phyloP scores from a whole-genome alignment of 2,888 invertebrate genomes.

The Corythucha ciliata region DNA sequence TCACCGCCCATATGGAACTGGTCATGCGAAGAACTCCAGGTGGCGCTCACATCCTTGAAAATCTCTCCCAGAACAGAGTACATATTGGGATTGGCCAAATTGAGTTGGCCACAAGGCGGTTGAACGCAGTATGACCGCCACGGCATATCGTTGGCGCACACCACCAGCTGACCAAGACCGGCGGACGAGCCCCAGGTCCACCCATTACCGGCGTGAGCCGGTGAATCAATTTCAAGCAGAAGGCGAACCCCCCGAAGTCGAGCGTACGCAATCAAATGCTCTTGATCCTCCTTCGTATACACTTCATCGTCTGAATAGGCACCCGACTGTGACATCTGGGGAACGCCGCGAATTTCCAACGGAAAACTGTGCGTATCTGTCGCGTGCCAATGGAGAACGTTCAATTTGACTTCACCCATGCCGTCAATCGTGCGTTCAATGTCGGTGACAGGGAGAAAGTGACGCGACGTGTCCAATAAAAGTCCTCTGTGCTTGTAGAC shows the following conservation, averaged over 20 bases:
- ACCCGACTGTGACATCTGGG: constrained; percentile 65
- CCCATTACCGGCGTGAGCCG: constrained; percentile 74
- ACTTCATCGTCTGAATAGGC: constrained; percentile 60
- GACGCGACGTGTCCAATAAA: constrained; percentile 78
- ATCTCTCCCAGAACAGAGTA: constrained; percentile 58
- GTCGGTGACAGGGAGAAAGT: constrained; percentile 64
- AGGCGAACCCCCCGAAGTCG: constrained; percentile 70
- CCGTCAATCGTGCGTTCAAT: constrained; percentile 68
- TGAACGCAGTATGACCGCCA: constrained; percentile 67
- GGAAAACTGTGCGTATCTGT: constrained; percentile 91
- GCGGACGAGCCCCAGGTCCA: constrained; percentile 68
- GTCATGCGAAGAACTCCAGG: constrained; percentile 50
- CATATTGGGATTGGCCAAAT: constrained; percentile 62
- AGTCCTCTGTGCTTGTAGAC: constrained; percentile 76
- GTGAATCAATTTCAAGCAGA: constrained; percentile 80
- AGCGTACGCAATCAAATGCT: constrained; percentile 64
- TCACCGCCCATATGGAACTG: constrained; percentile 76
- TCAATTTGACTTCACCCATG: constrained; percentile 81
- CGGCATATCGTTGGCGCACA: constrained; percentile 56
- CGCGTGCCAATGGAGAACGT: constrained; percentile 87
- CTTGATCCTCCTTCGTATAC: constrained; percentile 57
- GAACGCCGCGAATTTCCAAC: constrained; percentile 61
- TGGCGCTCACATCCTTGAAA: constrained; percentile 57
- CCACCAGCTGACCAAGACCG: constrained; percentile 54
- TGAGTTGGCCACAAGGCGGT: constrained; percentile 78